Base-by-base conservation (phyloP, 2,888 invertebrate species). In the Lepidocyrtinus sp. region DNA sequence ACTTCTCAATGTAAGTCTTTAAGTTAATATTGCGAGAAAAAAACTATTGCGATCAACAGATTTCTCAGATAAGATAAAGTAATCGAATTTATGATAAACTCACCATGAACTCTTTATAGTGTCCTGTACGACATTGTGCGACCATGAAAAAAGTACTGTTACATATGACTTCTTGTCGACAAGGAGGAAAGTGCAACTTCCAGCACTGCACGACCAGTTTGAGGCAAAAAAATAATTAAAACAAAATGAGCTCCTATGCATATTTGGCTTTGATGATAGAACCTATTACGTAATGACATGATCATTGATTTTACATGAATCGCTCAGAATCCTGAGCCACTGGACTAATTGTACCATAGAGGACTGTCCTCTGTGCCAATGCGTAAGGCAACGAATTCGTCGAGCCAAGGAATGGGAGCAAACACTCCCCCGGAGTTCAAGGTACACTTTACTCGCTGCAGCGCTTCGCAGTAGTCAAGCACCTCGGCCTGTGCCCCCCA, bases 331-430 rank as follows among this genome's bases (percentile, higher is more conserved):
- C 19, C 26, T 79, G 17, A 69, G 74, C 21, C 79, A 79, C 50
- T 79, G 79, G 79, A 79, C 79, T 68, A 79, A 74, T 22, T 79
- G 79, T 17, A 79, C 79, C 0, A 36, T 74, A 26, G 74, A 74
- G 19, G 79, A 79, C 15, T 79, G 79, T 64, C 79, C 79, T 2
- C 45, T 79, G 24, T 79, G 79, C 65, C 73, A 73, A 68, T 68
- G 73, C 7, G 79, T 79, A 2, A 24, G 79, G 22, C 73, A 73
- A 63, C 25, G 79, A 21, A 79, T 79, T 73, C 62, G 68, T 0
- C 61, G 73, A 12, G 79, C 79, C 27, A 79, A 79, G 46, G 79
- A 79, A 59, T 79, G 79, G 79, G 79, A 79, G 64, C 46, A 61
- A 1, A 79, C 74, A 36, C 25, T 79, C 0, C 79, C 79, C 2